Evolutionary conservation across 2,888 invertebrate genomes (phyloP).

Genomic region (Cryptus viduatorius): DNA sequence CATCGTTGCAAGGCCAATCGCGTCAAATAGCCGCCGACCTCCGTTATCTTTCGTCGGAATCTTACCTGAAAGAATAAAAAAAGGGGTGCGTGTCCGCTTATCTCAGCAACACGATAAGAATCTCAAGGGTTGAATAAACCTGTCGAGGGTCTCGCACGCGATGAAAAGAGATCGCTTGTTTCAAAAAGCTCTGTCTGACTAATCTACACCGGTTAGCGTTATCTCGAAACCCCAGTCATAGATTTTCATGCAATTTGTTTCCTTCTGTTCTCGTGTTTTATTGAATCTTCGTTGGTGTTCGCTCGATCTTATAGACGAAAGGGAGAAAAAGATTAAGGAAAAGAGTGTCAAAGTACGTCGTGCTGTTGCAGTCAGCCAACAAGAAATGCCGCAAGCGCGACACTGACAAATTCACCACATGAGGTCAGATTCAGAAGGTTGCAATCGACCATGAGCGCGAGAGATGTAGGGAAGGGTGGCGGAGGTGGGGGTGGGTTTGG

Average conservation of each 20-base stretch:
- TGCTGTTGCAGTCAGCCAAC: conserved; percentile 57
- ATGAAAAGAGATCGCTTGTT: not conserved
- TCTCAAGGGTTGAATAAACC: conserved; percentile 22
- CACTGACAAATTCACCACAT: conserved; percentile 70
- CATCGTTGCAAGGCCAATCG: not conserved
- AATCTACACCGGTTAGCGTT: conserved; percentile 2
- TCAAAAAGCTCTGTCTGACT: conserved; percentile 9
- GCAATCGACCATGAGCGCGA: conserved; percentile 64
- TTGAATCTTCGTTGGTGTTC: conserved; percentile 23
- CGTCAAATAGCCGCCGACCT: too few relatives aligned
- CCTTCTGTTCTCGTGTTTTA: conserved; percentile 32
- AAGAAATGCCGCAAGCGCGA: conserved; percentile 70
- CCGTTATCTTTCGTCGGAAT: too few relatives aligned
- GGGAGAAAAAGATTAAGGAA: conserved; percentile 6
- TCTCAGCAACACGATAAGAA: conserved; percentile 4
- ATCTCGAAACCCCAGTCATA: conserved; percentile 28
- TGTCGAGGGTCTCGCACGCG: not conserved
- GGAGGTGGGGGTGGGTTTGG: not conserved
- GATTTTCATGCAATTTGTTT: conserved; percentile 20
- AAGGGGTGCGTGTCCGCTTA: not conserved
- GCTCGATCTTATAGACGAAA: conserved; percentile 6
- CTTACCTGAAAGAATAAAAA: not conserved
- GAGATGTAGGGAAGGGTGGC: not conserved
- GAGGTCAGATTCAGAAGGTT: conserved; percentile 69
- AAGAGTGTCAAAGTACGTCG: conserved; percentile 65